A percentile compares a stretch with the other conserved stretches of the same genome.
Conservation (phyloP, 2,888 invertebrate species). For the Entomobrya proxima region DNA sequence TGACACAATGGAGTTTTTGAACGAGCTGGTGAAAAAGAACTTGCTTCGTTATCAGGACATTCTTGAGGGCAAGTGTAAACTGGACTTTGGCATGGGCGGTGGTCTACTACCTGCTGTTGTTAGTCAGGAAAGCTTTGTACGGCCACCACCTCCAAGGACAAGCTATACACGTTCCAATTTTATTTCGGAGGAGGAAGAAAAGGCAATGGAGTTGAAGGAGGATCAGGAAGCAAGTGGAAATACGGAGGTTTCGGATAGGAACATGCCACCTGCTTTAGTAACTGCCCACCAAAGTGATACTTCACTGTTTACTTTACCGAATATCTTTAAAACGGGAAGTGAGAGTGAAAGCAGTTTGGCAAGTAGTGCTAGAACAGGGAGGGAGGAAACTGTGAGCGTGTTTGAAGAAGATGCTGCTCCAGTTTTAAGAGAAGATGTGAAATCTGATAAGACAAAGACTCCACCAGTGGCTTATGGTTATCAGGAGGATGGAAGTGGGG, state of each 20-base stretch:
- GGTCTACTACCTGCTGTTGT: neutral
- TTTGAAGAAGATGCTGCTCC: neutral
- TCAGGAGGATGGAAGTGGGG: neutral
- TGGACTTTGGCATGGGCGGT: neutral
- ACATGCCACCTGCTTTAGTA: neutral
- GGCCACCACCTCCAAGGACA: neutral
- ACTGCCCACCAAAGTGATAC: neutral
- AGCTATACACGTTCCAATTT: neutral
- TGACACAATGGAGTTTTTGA: constrained; percentile 67
- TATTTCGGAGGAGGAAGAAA: constrained; percentile 7
- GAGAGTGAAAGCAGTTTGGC: neutral
- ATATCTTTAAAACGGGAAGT: neutral
- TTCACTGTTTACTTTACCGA: neutral
- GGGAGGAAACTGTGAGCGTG: too few species aligned
- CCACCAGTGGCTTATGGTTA: neutral
- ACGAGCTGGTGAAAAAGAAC: constrained; percentile 59
- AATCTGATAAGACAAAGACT: neutral
- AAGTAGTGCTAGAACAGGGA: too few species aligned
- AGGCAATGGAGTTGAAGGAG: neutral
- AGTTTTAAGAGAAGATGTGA: neutral
- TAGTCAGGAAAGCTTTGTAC: neutral
- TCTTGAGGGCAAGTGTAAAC: constrained; percentile 20
- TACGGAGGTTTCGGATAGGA: neutral
- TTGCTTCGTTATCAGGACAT: constrained; percentile 45
- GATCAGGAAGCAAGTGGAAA: neutral